phyloP scores from a whole-genome alignment of 2,797 vertebrate species.

The Rallus crepitans region DNA sequence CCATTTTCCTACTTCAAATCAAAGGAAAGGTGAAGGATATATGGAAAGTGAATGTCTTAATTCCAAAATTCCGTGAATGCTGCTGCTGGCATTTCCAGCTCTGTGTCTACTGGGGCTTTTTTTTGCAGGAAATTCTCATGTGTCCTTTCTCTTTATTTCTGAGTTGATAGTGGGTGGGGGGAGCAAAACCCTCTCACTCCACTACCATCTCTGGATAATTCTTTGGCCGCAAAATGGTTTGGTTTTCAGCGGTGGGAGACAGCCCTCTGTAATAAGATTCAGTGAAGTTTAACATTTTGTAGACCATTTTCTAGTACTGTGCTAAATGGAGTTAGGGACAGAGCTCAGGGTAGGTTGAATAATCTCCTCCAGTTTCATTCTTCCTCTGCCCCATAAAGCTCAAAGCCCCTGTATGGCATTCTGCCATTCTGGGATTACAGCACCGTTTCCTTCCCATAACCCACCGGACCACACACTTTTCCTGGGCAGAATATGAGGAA shows the following conservation, averaged over 20 bases:
- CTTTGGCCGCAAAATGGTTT: background rate
- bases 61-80: background rate
- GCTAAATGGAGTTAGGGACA: background rate
- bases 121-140: background rate
- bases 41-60: background rate
- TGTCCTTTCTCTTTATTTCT: background rate
- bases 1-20: slow-evolving; percentile 18
- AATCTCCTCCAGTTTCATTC: background rate
- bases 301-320: background rate
- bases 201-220: background rate
- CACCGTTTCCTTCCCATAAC: background rate
- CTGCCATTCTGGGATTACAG: background rate
- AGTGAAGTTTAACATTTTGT: background rate
- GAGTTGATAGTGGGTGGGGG: background rate
- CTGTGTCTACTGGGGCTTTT: background rate
- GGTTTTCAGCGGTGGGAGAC: background rate
- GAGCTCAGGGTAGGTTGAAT: background rate
- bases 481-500: background rate
- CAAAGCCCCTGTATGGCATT: background rate
- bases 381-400: background rate
- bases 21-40: slow-evolving; percentile 28
- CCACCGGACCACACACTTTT: background rate
- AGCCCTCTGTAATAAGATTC: background rate
- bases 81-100: slow-evolving; percentile 24
- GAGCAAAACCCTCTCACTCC: background rate